Percentiles rank a stretch among this genome's conserved stretches.
Evolutionary conservation across 2,113 vertebrate species (phyloP).

Genomic region (Aythya baeri): DNA sequence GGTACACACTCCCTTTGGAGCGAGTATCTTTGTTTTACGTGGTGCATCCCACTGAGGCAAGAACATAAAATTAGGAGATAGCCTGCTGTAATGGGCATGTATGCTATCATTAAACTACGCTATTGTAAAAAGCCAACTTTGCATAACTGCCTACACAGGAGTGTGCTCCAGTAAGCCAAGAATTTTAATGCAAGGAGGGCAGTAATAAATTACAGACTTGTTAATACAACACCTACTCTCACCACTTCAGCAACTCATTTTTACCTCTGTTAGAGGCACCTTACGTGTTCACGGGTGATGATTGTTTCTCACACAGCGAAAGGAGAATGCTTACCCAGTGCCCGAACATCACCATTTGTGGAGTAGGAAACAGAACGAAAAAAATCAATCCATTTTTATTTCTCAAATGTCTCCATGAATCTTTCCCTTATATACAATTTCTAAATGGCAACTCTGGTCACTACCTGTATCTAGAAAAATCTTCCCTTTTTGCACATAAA

Average conservation of each 20-base stretch:
- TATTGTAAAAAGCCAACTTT: not conserved
- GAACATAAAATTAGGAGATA: not conserved
- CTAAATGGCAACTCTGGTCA: not conserved
- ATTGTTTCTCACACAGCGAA: not conserved
- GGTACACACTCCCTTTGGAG: not conserved
- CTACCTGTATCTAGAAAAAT: not conserved
- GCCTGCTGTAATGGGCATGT: not conserved
- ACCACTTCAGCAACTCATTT: not conserved
- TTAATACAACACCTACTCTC: not conserved
- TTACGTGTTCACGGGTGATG: not conserved
- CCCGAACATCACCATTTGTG: not conserved
- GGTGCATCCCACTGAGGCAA: not conserved
- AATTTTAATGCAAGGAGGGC: not conserved
- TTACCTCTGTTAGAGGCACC: not conserved
- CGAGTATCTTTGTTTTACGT: not conserved
- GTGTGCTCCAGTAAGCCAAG: not conserved
- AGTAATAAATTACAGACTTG: not conserved
- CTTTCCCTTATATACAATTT: not conserved
- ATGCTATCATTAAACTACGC: not conserved
- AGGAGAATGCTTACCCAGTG: not conserved
- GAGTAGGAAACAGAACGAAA: not conserved
- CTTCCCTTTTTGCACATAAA: not conserved
- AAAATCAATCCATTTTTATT: slow-evolving; percentile 3
- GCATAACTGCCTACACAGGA: not conserved
- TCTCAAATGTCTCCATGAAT: not conserved